A percentile compares a stretch with the other conserved stretches of the same genome.
These are phyloP conservation scores for Podarcis raffonei DNA, from an alignment of 2,113 vertebrate species.

Conservation along the genomic window DNA sequence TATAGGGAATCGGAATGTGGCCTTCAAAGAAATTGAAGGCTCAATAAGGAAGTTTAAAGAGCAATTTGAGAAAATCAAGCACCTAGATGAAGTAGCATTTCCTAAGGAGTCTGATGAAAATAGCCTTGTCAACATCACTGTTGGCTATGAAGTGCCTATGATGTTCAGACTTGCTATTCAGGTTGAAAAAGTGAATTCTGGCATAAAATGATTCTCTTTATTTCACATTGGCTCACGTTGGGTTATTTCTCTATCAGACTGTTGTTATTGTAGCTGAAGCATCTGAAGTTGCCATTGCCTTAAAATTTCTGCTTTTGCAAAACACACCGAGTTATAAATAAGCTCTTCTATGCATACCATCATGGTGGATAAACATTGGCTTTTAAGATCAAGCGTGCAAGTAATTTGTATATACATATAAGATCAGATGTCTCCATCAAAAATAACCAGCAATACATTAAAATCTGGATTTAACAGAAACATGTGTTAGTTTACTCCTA, in stretches of 20 bases:
- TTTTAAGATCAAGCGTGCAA: no score
- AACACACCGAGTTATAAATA: background rate
- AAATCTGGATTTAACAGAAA: background rate
- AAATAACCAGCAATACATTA: background rate
- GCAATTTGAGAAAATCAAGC: constrained; percentile 64
- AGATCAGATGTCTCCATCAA: background rate
- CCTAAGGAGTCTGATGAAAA: constrained; percentile 48
- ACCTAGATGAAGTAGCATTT: constrained; percentile 48
- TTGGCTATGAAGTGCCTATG: background rate
- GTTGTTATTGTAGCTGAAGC: background rate
- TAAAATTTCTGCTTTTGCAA: background rate
- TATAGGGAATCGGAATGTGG: constrained; percentile 59
- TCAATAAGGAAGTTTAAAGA: constrained; percentile 65
- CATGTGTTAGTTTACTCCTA: background rate
- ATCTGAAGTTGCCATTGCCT: background rate
- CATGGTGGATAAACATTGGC: background rate
- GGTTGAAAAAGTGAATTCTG: constrained; percentile 39
- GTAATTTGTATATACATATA: background rate
- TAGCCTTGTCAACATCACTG: constrained; percentile 41
- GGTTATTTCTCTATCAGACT: background rate
- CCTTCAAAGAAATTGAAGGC: constrained; percentile 63
- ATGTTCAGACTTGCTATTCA: constrained; percentile 35
- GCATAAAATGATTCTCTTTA: constrained; percentile 22
- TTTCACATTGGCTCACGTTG: background rate
- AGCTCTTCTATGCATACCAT: background rate